Evolutionary conservation across 2,113 vertebrate species (phyloP).

Genomic region (Neoarius graeffei): DNA sequence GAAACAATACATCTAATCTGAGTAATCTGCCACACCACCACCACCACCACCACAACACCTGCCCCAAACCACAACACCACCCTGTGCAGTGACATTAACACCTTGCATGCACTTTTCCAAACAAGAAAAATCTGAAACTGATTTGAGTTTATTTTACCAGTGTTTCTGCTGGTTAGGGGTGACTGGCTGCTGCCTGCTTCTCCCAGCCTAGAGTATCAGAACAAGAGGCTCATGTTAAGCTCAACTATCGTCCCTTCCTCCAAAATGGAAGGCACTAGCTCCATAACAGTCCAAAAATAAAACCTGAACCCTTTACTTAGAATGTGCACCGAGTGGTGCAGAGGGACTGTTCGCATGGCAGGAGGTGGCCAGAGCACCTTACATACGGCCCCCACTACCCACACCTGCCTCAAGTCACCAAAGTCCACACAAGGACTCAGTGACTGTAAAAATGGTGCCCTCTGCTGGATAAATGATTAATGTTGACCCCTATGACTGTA

Average conservation of each 20-base stretch:
- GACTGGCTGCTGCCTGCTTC: slow-evolving; percentile 74
- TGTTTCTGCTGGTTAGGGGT: slow-evolving; percentile 65
- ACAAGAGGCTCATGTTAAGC: slow-evolving; percentile 69
- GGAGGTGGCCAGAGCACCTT: slow-evolving; percentile 56
- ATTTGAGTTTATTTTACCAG: slow-evolving; percentile 80
- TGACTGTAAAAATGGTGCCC: slow-evolving; percentile 55
- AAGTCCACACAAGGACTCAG: slow-evolving; percentile 32
- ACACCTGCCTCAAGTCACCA: slow-evolving; percentile 14
- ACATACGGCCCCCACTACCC: slow-evolving; percentile 55
- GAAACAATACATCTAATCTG: not conserved
- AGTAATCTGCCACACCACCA: slow-evolving; percentile 1
- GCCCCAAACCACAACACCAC: slow-evolving; percentile 14
- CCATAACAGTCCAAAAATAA: slow-evolving; percentile 86
- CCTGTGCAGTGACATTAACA: slow-evolving; percentile 1
- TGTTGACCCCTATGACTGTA: slow-evolving; percentile 3
- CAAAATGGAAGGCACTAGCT: slow-evolving; percentile 73
- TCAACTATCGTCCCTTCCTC: slow-evolving; percentile 69
- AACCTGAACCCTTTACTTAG: slow-evolving; percentile 63
- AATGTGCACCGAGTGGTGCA: slow-evolving; percentile 58
- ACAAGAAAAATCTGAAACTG: slow-evolving; percentile 52
- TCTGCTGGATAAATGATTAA: slow-evolving; percentile 56
- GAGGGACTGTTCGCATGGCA: slow-evolving; percentile 50
- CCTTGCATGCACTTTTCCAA: slow-evolving; percentile 4
- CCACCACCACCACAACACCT: slow-evolving; percentile 13
- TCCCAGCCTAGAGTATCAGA: slow-evolving; percentile 71